Conservation (phyloP, 30 jellyfish, hydroid and myxozoan species). For the Nemopilema nomurai region DNA sequence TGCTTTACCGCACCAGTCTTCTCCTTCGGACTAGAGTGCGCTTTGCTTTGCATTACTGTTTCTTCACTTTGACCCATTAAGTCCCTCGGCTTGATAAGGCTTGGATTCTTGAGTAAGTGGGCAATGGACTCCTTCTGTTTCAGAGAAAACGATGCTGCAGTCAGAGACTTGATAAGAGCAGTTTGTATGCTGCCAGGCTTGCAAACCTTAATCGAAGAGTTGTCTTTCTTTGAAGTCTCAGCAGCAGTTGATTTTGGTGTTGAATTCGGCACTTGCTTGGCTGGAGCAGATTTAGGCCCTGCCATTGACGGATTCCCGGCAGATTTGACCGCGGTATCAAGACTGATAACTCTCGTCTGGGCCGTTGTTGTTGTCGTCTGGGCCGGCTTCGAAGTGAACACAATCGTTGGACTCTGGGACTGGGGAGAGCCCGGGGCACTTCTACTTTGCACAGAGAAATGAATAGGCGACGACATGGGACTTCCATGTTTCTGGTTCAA, state of each 20-base stretch:
- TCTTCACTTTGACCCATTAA: neutral
- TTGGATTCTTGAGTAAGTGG: slow-evolving; percentile 28
- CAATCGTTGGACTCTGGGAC: slow-evolving; percentile 53
- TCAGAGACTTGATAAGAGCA: slow-evolving; percentile 42
- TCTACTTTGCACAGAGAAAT: slow-evolving; percentile 61
- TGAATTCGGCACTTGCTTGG: neutral
- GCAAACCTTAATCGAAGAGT: slow-evolving; percentile 9
- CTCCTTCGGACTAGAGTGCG: neutral
- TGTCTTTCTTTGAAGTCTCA: neutral
- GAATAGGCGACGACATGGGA: slow-evolving; percentile 70
- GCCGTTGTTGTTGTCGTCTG: slow-evolving; percentile 34
- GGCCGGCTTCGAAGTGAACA: slow-evolving; percentile 46
- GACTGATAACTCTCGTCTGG: neutral
- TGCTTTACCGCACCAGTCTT: neutral
- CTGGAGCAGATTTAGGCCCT: neutral
- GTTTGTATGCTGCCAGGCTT: slow-evolving; percentile 53
- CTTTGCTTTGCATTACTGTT: neutral
- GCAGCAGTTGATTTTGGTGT: slow-evolving; percentile 4
- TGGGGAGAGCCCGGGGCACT: slow-evolving; percentile 80
- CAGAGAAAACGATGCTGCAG: slow-evolving; percentile 50
- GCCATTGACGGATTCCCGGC: neutral
- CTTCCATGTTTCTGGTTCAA: slow-evolving; percentile 65
- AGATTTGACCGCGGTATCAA: neutral
- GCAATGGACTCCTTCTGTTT: slow-evolving; percentile 65
- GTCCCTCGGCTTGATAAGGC: neutral